A percentile compares a stretch with the other conserved stretches of the same genome.
phyloP scores from a whole-genome alignment of 2,113 vertebrate genomes.

The Megalops atlanticus region DNA sequence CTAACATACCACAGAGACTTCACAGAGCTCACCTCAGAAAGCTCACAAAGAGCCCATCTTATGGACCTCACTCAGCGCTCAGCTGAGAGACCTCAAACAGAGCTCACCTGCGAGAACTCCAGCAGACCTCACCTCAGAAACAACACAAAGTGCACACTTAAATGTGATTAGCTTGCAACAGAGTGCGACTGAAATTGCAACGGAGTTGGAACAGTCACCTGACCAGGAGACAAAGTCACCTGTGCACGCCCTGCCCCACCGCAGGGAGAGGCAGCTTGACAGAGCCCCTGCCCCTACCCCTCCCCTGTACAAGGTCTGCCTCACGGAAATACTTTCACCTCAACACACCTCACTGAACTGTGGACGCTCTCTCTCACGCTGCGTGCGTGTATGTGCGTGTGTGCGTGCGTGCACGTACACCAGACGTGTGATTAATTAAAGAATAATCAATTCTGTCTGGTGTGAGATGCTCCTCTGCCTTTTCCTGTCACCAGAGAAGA shows the following conservation, averaged over 20 bases:
- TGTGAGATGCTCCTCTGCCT: too few relatives aligned
- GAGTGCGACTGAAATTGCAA: too few relatives aligned
- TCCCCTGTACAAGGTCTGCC: neutral
- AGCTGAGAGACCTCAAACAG: neutral
- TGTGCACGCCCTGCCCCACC: too few relatives aligned
- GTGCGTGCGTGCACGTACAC: neutral
- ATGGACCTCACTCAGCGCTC: neutral
- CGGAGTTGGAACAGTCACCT: too few relatives aligned
- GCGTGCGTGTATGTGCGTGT: neutral
- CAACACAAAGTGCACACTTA: too few relatives aligned
- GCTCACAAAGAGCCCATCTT: neutral
- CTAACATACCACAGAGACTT: too few relatives aligned
- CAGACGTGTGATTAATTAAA: too few relatives aligned
- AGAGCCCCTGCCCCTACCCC: neutral
- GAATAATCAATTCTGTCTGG: too few relatives aligned
- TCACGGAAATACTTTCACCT: slow-evolving; percentile 8
- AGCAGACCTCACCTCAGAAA: neutral
- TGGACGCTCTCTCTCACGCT: neutral
- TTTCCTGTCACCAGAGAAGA: too few relatives aligned
- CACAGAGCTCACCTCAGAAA: neutral
- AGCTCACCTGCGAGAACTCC: neutral
- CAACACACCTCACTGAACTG: neutral
- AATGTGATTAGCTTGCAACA: too few relatives aligned
- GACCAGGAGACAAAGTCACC: too few relatives aligned
- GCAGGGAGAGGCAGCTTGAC: too few relatives aligned